These are phyloP conservation scores for Pontoporia blainvillei DNA, from an alignment of 2,113 vertebrate genomes.

Conservation along the genomic window DNA sequence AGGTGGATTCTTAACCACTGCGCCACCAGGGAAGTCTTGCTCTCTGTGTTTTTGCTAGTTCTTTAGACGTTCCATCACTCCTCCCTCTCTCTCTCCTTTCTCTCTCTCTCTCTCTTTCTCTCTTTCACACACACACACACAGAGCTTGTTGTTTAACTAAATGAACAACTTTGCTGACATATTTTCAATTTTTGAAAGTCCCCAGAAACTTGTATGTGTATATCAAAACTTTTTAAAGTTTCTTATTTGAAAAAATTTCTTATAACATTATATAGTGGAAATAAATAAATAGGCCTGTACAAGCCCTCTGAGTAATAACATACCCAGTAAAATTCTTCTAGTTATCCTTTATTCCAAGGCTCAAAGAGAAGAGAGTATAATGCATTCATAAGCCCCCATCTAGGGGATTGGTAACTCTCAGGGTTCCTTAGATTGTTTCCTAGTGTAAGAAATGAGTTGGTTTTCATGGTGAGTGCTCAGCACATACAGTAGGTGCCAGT, in stretches of 20 bases:
- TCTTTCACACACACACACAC: too few relatives aligned
- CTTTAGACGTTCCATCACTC: not conserved
- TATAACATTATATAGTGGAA: not conserved
- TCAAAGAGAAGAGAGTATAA: not conserved
- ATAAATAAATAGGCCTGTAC: not conserved
- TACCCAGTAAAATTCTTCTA: not conserved
- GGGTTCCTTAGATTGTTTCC: rapidly evolving
- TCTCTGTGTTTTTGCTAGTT: not conserved
- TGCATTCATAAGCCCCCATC: not conserved
- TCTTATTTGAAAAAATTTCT: not conserved
- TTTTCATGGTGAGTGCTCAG: not conserved
- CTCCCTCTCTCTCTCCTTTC: not conserved
- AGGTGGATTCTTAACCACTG: too few relatives aligned
- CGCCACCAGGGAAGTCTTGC: too few relatives aligned
- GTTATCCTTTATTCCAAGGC: not conserved
- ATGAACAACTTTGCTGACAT: not conserved
- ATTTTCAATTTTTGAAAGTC: not conserved
- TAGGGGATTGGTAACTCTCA: not conserved
- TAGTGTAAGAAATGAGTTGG: not conserved
- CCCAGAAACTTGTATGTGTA: not conserved
- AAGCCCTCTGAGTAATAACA: not conserved
- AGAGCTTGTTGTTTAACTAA: not conserved
- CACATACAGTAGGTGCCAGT: not conserved
- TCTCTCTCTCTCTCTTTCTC: not conserved
- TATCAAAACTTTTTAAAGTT: not conserved